Evolutionary conservation across 2,888 invertebrate genomes (phyloP).

Genomic region (Archips xylosteana): DNA sequence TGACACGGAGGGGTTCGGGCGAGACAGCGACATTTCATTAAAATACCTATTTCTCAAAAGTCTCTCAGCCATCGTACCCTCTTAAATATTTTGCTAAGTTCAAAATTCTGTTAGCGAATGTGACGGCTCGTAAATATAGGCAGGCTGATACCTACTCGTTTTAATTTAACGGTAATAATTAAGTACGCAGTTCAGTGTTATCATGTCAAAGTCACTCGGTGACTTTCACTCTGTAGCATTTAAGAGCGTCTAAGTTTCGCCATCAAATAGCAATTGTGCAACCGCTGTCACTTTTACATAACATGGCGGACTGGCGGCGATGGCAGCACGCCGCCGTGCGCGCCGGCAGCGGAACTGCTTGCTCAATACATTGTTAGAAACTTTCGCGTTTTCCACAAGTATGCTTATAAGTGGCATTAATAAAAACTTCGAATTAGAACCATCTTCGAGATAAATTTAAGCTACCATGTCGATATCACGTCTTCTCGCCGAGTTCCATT

Average conservation of each 20-base stretch:
- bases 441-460: neutral
- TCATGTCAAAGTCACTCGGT: conserved; percentile 79
- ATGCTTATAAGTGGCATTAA: neutral
- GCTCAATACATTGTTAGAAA: conserved; percentile 5
- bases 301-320: conserved; percentile 56
- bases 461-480: neutral
- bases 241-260: conserved; percentile 79
- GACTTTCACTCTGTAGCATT: conserved; percentile 80
- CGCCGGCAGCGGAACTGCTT: neutral
- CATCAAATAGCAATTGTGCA: conserved; percentile 83
- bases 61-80: too few species aligned
- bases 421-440: neutral
- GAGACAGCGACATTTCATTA: too few species aligned
- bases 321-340: conserved; percentile 51
- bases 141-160: neutral
- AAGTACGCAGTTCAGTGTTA: conserved; percentile 52
- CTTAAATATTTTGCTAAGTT: neutral
- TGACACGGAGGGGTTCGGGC: too few species aligned
- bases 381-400: conserved; percentile 9
- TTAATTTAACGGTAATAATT: conserved; percentile 49
- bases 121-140: neutral
- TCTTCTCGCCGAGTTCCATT: neutral
- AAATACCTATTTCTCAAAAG: too few species aligned
- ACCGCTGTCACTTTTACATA: conserved; percentile 82
- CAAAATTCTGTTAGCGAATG: neutral